Conservation (phyloP, 2,797 vertebrate species). For the Eospalax fontanierii region DNA sequence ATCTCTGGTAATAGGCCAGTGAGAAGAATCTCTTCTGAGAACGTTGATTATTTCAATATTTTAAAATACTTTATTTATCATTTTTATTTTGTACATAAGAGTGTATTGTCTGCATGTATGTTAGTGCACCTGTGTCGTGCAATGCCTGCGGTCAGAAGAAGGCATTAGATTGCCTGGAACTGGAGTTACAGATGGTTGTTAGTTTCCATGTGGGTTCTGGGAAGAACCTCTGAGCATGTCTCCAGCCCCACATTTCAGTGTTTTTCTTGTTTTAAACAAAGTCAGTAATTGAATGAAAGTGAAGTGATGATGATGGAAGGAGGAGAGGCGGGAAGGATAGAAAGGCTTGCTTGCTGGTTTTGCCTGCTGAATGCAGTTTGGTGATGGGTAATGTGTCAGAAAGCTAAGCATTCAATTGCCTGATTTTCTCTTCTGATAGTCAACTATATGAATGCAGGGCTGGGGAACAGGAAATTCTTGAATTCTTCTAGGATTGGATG, state of each 20-base stretch:
- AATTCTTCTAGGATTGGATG: not conserved
- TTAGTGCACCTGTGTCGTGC: too few relatives aligned
- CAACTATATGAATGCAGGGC: not conserved
- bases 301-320: not conserved
- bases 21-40: not conserved
- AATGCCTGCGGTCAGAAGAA: too few relatives aligned
- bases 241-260: too few relatives aligned
- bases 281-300: not conserved
- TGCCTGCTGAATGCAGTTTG: not conserved
- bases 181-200: too few relatives aligned
- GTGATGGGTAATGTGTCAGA: not conserved
- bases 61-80: too few relatives aligned
- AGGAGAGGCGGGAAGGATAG: not conserved
- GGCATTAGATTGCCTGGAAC: too few relatives aligned
- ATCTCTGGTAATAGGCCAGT: not conserved
- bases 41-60: not conserved
- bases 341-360: not conserved
- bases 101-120: too few relatives aligned
- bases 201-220: too few relatives aligned
- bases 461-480: not conserved
- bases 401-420: not conserved
- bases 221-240: too few relatives aligned
- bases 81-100: too few relatives aligned
- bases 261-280: not conserved
- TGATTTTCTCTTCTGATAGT: constrained; percentile 18